Evolutionary conservation across 2,888 invertebrate species (phyloP).

Genomic region (Lasioglossum pauxillum): DNA sequence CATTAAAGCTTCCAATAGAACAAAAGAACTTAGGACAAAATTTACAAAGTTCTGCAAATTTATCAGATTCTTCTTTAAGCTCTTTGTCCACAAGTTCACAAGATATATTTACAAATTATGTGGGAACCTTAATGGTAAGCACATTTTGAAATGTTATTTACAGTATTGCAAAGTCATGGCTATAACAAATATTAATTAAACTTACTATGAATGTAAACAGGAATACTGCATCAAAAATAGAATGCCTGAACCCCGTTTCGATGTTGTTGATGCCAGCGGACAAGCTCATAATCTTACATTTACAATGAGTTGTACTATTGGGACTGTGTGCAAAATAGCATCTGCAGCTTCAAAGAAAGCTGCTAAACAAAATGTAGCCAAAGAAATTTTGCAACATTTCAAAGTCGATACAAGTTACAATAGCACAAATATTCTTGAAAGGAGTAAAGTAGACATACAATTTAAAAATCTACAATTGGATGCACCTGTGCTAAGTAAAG

Average conservation of each 20-base stretch:
- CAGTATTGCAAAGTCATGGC: not conserved
- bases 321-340: not conserved
- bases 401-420: not conserved
- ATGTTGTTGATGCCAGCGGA: not conserved
- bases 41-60: not conserved
- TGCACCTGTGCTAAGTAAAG: not conserved
- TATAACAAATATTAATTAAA: not conserved
- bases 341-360: constrained; percentile 40
- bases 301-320: constrained; percentile 17
- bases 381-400: constrained; percentile 28
- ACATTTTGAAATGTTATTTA: not conserved
- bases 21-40: not conserved
- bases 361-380: constrained; percentile 41
- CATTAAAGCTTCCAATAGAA: not conserved
- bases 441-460: not conserved
- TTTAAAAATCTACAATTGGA: not conserved
- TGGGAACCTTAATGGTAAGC: constrained; percentile 49
- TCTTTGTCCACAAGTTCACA: not conserved
- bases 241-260: not conserved
- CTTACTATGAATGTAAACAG: constrained; percentile 14
- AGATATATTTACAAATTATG: constrained; percentile 30
- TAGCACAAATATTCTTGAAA: not conserved
- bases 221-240: constrained; percentile 26
- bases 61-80: not conserved
- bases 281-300: not conserved